Percentiles rank a stretch among this genome's conserved stretches.
phyloP scores from a whole-genome alignment of 2,888 invertebrate species.

The Petrolisthes manimaculis region DNA sequence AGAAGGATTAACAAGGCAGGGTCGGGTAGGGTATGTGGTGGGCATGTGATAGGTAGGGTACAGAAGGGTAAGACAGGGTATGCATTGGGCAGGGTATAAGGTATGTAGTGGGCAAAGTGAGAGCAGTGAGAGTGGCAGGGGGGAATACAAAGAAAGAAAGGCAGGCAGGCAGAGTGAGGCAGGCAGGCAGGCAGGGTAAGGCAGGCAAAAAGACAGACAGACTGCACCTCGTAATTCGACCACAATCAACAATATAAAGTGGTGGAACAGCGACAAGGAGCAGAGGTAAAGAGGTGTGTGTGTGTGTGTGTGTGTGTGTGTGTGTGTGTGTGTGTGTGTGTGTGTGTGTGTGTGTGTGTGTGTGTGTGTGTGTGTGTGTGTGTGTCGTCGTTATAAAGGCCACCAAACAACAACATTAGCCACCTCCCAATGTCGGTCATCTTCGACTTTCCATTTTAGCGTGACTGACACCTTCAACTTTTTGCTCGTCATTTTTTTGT shows the following conservation, averaged over 20 bases:
- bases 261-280: not conserved
- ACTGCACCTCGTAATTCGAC: not conserved
- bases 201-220: not conserved
- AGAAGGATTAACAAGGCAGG: not conserved
- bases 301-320: constrained; percentile 7
- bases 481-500: not conserved
- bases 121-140: not conserved
- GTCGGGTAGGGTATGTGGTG: not conserved
- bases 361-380: too few relatives aligned
- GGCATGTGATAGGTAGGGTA: not conserved
- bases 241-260: not conserved
- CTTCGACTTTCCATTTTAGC: constrained; percentile 7
- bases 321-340: not conserved
- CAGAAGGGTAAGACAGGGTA: not conserved
- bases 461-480: constrained; percentile 6
- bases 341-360: too few relatives aligned
- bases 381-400: too few relatives aligned
- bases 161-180: not conserved
- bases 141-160: not conserved
- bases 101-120: not conserved
- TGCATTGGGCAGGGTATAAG: not conserved
- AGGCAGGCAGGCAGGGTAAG: not conserved
- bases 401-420: constrained; percentile 8
- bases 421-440: constrained; percentile 10
- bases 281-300: constrained; percentile 7